Conservation (phyloP, 2,113 vertebrate species). For the Symphodus melops region DNA sequence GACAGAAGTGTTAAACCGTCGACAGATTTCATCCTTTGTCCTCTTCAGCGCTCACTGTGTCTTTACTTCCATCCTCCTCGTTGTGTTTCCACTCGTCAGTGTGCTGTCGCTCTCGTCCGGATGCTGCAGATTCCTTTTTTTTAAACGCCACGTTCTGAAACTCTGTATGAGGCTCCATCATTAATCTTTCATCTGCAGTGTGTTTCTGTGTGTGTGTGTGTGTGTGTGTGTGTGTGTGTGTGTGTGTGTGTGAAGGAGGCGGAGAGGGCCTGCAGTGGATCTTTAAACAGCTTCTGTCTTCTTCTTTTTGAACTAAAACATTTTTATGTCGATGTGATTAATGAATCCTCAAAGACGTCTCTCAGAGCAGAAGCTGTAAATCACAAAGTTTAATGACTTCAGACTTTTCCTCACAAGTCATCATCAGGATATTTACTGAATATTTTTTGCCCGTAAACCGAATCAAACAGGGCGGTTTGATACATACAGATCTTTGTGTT, state of each 20-base stretch:
- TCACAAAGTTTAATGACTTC: slow-evolving; percentile 38
- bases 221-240: slow-evolving; percentile 17
- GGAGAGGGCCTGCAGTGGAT: slow-evolving; percentile 17
- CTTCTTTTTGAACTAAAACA: slow-evolving; percentile 6
- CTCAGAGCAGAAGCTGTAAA: slow-evolving; percentile 28
- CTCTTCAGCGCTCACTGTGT: not conserved
- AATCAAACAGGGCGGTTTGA: slow-evolving; percentile 41
- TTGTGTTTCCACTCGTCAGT: not conserved
- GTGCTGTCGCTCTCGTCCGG: slow-evolving; percentile 4
- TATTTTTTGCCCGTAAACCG: slow-evolving; percentile 51
- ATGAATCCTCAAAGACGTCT: slow-evolving; percentile 20
- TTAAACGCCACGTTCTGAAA: slow-evolving; percentile 16
- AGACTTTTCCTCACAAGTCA: slow-evolving; percentile 49
- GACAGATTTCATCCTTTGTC: not conserved
- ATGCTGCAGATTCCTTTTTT: slow-evolving; percentile 15
- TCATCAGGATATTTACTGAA: slow-evolving; percentile 47
- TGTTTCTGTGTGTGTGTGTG: slow-evolving; percentile 25
- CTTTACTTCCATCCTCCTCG: not conserved
- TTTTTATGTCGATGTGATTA: slow-evolving; percentile 47
- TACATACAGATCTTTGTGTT: slow-evolving; percentile 49
- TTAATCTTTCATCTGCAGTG: slow-evolving; percentile 36
- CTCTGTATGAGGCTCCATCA: slow-evolving; percentile 34
- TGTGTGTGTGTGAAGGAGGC: slow-evolving; percentile 12
- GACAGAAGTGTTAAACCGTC: not conserved
- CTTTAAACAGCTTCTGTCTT: slow-evolving; percentile 9